Evolutionary conservation across 2,113 vertebrate genomes (phyloP).

Genomic region (Malurus alboscapulatus): DNA sequence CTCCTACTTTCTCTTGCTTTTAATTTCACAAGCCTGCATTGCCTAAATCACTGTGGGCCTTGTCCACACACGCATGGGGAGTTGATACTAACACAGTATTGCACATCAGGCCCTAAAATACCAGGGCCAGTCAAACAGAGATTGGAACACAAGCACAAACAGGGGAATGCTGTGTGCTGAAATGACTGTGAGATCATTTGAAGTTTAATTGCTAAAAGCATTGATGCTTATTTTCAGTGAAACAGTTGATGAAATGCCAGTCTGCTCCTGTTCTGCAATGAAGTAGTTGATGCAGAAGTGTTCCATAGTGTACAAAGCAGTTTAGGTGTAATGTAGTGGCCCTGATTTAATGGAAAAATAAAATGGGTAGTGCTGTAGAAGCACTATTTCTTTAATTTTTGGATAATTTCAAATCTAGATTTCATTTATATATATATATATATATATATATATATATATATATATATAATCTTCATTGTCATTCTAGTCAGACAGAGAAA

Average conservation of each 20-base stretch:
- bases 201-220: background rate
- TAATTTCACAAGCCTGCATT: background rate
- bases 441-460: too few species aligned
- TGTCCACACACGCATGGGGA: background rate
- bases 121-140: background rate
- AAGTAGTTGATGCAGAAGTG: background rate
- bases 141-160: background rate
- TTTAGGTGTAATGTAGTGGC: background rate
- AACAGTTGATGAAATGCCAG: background rate
- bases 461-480: background rate
- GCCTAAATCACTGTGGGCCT: background rate
- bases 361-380: background rate
- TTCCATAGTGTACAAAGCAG: background rate
- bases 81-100: background rate
- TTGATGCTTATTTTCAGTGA: background rate
- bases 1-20: background rate
- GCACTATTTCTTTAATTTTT: background rate
- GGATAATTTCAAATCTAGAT: background rate
- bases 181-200: background rate
- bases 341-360: background rate
- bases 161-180: background rate
- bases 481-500: background rate
- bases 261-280: background rate
- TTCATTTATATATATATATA: background rate
- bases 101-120: background rate